phyloP scores from a whole-genome alignment of 2,888 invertebrate genomes.

The Apantesis nais region DNA sequence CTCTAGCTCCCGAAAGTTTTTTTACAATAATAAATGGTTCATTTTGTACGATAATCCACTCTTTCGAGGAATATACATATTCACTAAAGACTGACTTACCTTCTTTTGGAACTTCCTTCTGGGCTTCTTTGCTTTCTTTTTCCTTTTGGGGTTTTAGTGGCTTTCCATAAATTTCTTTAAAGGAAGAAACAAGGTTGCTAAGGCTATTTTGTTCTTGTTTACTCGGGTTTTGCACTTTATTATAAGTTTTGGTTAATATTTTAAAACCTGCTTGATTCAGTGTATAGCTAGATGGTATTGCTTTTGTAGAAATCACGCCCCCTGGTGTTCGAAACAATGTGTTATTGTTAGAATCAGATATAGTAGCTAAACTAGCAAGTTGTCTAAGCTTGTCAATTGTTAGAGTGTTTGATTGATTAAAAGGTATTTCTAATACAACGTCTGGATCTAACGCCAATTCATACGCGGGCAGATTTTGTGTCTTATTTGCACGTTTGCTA shows the following conservation, averaged over 20 bases:
- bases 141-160: slow-evolving; percentile 63
- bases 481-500: slow-evolving; percentile 80
- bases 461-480: slow-evolving; percentile 74
- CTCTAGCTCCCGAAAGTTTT: not conserved
- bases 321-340: slow-evolving; percentile 80
- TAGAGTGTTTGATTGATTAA: slow-evolving; percentile 71
- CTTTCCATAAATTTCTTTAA: slow-evolving; percentile 71
- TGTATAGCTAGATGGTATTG: slow-evolving; percentile 86
- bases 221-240: slow-evolving; percentile 78
- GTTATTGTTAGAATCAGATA: slow-evolving; percentile 81
- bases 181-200: slow-evolving; percentile 54
- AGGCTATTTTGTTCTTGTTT: slow-evolving; percentile 77
- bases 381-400: slow-evolving; percentile 82
- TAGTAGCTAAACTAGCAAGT: slow-evolving; percentile 84
- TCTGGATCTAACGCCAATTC: slow-evolving; percentile 78
- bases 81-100: slow-evolving; percentile 48
- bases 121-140: slow-evolving; percentile 50
- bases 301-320: slow-evolving; percentile 86
- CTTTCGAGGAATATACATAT: not conserved
- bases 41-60: not conserved
- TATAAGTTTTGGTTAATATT: slow-evolving; percentile 88
- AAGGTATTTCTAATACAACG: slow-evolving; percentile 77
- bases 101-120: slow-evolving; percentile 48
- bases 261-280: slow-evolving; percentile 88
- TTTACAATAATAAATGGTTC: too few species aligned